Evolutionary conservation across 2,888 invertebrate species (phyloP).

Genomic region (Osmoderma eremita): DNA sequence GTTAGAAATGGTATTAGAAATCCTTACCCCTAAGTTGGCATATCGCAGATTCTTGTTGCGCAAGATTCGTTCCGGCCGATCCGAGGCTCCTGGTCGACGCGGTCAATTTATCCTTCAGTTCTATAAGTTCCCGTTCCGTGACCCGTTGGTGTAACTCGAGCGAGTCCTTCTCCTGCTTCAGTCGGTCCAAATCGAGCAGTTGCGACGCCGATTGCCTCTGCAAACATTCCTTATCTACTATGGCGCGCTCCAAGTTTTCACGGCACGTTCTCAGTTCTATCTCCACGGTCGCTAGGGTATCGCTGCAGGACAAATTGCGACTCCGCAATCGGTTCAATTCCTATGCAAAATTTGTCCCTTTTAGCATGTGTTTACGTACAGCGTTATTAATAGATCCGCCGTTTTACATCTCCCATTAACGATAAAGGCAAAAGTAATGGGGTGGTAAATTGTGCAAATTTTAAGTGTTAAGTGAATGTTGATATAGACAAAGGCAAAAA

Average conservation of each 20-base stretch:
- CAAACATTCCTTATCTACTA: conserved; percentile 78
- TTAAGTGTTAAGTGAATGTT: neutral
- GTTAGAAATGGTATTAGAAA: too few relatives aligned
- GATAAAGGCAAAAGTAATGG: conserved; percentile 15
- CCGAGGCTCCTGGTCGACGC: conserved; percentile 73
- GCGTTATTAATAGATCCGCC: conserved; percentile 7
- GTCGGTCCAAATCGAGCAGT: conserved; percentile 75
- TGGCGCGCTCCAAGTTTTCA: conserved; percentile 73
- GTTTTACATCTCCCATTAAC: conserved; percentile 5
- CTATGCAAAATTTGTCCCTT: conserved; percentile 47
- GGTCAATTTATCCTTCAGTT: conserved; percentile 73
- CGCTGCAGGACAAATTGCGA: conserved; percentile 68
- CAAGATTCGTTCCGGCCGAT: conserved; percentile 74
- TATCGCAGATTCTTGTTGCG: conserved; percentile 75
- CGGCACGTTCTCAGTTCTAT: conserved; percentile 74
- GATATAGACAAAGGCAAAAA: too few relatives aligned
- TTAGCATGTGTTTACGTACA: neutral
- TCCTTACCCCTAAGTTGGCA: conserved; percentile 73
- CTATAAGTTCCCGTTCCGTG: conserved; percentile 77
- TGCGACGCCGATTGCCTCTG: conserved; percentile 79
- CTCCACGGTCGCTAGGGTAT: conserved; percentile 71
- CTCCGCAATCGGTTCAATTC: conserved; percentile 61
- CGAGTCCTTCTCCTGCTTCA: conserved; percentile 82
- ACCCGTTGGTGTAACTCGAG: conserved; percentile 78
- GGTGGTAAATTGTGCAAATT: neutral